Evolutionary conservation across 1,140 invertebrate species (phyloP).

Genomic region (Papilio helenus): DNA sequence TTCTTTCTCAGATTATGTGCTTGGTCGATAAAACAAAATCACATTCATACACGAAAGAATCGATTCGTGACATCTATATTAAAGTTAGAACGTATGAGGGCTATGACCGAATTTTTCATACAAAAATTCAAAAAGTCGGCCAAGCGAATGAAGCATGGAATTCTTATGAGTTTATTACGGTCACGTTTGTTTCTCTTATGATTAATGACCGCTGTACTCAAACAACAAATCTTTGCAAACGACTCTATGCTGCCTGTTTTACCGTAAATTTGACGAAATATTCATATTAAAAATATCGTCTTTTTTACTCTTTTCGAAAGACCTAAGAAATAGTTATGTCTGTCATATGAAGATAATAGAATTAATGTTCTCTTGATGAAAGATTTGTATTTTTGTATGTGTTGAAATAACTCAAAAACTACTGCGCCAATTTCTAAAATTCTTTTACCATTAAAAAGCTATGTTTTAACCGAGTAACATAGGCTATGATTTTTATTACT

Average conservation of each 20-base stretch:
- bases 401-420: too few species aligned
- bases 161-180: background rate
- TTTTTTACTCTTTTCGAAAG: background rate
- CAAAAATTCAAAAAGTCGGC: slow-evolving; percentile 3
- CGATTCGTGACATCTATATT: background rate
- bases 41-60: background rate
- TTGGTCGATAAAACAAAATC: too few species aligned
- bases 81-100: background rate
- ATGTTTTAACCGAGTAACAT: too few species aligned
- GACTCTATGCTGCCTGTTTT: background rate
- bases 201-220: background rate
- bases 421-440: too few species aligned
- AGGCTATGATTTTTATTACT: too few species aligned
- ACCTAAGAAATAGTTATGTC: too few species aligned
- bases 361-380: too few species aligned
- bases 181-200: slow-evolving; percentile 17
- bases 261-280: background rate
- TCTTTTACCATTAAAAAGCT: too few species aligned
- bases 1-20: too few species aligned
- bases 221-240: slow-evolving; percentile 14
- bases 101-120: slow-evolving; percentile 8
- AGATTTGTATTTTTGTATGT: too few species aligned
- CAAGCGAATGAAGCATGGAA: slow-evolving; percentile 14
- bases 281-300: background rate
- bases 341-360: too few species aligned